phyloP scores from a whole-genome alignment of 1,140 invertebrate species.

The Drosophila bipectinata region DNA sequence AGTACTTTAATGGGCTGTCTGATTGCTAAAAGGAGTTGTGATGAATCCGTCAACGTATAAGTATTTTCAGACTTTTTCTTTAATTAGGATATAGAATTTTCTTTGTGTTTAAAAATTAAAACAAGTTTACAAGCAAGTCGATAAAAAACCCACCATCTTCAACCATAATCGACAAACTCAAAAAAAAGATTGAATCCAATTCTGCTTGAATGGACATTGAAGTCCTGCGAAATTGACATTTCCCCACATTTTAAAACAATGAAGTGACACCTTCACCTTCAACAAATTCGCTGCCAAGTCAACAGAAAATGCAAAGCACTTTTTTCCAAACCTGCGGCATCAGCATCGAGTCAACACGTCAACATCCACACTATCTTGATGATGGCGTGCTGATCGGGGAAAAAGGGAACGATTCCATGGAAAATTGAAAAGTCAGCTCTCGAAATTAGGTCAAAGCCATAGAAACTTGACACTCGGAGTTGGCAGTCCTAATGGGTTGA shows the following conservation, averaged over 20 bases:
- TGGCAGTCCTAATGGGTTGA: slow-evolving; percentile 23
- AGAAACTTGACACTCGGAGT: slow-evolving; percentile 69
- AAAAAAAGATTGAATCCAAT: not conserved
- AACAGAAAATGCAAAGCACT: slow-evolving; percentile 56
- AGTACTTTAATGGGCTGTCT: slow-evolving; percentile 11
- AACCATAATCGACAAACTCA: no score
- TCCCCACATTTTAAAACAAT: not conserved
- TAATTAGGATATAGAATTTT: no score
- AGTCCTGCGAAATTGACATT: not conserved
- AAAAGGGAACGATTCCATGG: slow-evolving; percentile 26
- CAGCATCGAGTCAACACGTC: slow-evolving; percentile 40
- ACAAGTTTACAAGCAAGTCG: no score
- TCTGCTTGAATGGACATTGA: not conserved
- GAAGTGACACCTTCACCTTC: not conserved
- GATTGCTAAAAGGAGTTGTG: not conserved
- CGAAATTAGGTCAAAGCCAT: slow-evolving; percentile 65
- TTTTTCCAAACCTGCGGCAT: slow-evolving; percentile 62
- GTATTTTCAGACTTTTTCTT: no score
- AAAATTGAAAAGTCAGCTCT: slow-evolving; percentile 69
- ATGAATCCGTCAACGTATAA: not conserved
- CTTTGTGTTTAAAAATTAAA: no score
- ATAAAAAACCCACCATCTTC: no score
- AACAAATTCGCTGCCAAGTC: not conserved
- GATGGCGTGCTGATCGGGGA: not conserved
- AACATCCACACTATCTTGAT: slow-evolving; percentile 25